phyloP scores from a whole-genome alignment of 2,113 vertebrate species.

The Microtus richardsoni region DNA sequence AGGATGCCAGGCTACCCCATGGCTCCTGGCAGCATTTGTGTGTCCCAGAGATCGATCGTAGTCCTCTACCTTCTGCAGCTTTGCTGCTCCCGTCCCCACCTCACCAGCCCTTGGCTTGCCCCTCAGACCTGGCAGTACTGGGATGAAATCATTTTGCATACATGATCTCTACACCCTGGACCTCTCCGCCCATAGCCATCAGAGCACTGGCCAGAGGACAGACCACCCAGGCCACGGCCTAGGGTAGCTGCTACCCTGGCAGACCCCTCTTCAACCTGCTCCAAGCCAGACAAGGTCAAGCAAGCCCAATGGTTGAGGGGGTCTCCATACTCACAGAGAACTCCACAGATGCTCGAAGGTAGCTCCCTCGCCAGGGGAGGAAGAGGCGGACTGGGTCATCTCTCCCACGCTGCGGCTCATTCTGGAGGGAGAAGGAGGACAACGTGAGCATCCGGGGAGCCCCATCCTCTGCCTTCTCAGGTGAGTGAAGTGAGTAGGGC shows the following conservation, averaged over 20 bases:
- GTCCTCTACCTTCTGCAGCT: background rate
- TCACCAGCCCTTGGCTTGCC: too few species aligned
- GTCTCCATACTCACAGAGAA: conserved; percentile 91
- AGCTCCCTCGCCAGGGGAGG: conserved; percentile 90
- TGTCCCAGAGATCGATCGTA: background rate
- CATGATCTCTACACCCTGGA: background rate
- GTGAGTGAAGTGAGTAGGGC: background rate
- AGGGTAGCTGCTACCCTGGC: too few species aligned
- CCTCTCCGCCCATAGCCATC: background rate
- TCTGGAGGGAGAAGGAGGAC: conserved; percentile 81
- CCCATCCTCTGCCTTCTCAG: rapidly evolving
- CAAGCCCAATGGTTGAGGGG: too few species aligned
- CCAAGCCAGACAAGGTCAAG: background rate
- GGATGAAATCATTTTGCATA: rapidly evolving
- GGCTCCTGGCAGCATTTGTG: too few species aligned
- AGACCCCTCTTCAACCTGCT: background rate
- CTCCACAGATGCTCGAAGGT: conserved; percentile 98
- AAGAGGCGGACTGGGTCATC: conserved; percentile 92
- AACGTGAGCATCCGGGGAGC: rapidly evolving
- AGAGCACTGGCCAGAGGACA: background rate
- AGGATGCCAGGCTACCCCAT: background rate
- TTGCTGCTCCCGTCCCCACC: background rate
- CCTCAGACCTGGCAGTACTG: background rate
- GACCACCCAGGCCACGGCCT: background rate
- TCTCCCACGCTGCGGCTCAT: conserved; percentile 87